A percentile compares a stretch with the other conserved stretches of the same genome.
These are phyloP conservation scores for Perccottus glenii DNA, from an alignment of 2,113 vertebrate species.

Conservation along the genomic window DNA sequence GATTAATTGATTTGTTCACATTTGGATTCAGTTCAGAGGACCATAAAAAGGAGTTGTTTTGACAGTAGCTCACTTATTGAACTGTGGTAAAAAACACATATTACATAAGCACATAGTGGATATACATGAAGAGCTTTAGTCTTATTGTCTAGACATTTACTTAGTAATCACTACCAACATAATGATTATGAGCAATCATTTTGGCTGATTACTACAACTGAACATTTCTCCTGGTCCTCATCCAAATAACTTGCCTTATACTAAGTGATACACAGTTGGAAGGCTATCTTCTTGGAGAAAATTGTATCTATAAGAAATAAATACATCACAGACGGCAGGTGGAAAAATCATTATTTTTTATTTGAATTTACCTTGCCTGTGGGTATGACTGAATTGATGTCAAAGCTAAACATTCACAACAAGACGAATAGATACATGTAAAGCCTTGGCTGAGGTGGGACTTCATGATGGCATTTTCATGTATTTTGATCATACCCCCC, in stretches of 20 bases:
- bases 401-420: constrained; percentile 55
- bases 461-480: constrained; percentile 74
- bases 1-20: constrained; percentile 73
- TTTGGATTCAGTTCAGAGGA: constrained; percentile 71
- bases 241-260: constrained; percentile 31
- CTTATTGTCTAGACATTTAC: constrained; percentile 22
- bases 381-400: constrained; percentile 57
- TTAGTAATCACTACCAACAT: constrained; percentile 9
- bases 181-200: constrained; percentile 26
- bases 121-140: constrained; percentile 9
- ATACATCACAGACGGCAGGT: constrained; percentile 59
- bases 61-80: constrained; percentile 40
- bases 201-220: neutral
- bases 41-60: constrained; percentile 70
- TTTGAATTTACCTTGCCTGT: constrained; percentile 70
- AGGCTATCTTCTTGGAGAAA: constrained; percentile 27
- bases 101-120: constrained; percentile 19
- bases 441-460: constrained; percentile 65
- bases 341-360: constrained; percentile 62
- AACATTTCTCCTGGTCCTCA: constrained; percentile 9
- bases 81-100: constrained; percentile 22
- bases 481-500: constrained; percentile 72
- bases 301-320: constrained; percentile 56
- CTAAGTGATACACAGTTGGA: neutral
- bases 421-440: constrained; percentile 62